These are phyloP conservation scores for Columba guinea DNA, from an alignment of 2,797 vertebrate genomes.

Conservation along the genomic window DNA sequence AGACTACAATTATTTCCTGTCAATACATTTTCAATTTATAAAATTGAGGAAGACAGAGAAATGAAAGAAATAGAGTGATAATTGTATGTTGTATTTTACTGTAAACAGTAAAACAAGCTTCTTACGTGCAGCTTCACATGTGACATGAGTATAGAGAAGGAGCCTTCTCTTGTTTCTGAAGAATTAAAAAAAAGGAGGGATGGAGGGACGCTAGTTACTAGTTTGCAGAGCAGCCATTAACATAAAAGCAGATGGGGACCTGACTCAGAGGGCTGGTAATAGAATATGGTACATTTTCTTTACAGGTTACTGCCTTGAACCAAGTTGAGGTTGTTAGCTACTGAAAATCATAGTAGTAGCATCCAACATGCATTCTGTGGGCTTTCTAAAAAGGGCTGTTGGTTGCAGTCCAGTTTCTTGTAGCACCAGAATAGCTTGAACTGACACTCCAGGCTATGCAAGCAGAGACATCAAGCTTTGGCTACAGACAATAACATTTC, in stretches of 20 bases:
- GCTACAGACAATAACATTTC: neutral
- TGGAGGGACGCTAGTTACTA: neutral
- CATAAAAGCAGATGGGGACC: neutral
- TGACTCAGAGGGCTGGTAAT: neutral
- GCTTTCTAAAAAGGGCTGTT: neutral
- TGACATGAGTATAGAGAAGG: neutral
- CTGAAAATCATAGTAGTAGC: neutral
- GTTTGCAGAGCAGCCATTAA: neutral
- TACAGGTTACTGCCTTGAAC: neutral
- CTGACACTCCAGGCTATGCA: neutral
- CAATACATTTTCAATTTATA: conserved; percentile 5
- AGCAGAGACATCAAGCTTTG: neutral
- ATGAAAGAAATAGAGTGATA: neutral
- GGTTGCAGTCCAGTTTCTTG: neutral
- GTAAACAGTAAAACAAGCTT: neutral
- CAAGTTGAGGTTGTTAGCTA: neutral
- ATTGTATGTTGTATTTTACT: neutral
- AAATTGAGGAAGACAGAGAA: neutral
- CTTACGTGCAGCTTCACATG: neutral
- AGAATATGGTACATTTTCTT: neutral
- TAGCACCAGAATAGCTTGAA: neutral
- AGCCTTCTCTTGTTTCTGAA: neutral
- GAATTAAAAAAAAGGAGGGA: neutral
- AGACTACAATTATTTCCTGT: neutral
- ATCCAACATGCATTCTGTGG: neutral